These are phyloP conservation scores for Notarius quadriscutis DNA, from an alignment of 2,113 vertebrate genomes.

Conservation along the genomic window DNA sequence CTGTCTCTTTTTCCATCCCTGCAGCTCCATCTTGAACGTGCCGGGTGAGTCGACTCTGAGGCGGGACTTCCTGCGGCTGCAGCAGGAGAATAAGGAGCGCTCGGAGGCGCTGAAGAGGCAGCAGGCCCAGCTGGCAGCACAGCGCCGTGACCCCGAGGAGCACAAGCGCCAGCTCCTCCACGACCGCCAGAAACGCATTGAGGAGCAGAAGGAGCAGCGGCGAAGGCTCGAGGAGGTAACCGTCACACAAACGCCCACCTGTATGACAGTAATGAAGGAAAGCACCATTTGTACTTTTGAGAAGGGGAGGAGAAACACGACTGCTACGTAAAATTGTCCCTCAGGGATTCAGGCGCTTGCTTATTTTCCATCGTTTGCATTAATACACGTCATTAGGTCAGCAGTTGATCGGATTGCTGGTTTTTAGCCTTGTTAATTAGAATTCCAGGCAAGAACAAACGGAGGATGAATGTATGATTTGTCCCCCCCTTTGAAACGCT, in stretches of 20 bases:
- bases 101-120: slow-evolving; percentile 83
- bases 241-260: neutral
- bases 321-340: too few species aligned
- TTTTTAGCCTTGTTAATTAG: too few species aligned
- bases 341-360: neutral
- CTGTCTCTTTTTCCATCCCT: neutral
- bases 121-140: slow-evolving; percentile 82
- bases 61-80: slow-evolving; percentile 87
- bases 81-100: slow-evolving; percentile 91
- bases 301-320: neutral
- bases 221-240: slow-evolving; percentile 85
- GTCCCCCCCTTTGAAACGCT: neutral
- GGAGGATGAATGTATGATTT: neutral
- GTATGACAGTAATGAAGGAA: neutral
- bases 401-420: neutral
- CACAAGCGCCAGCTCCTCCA: slow-evolving; percentile 89
- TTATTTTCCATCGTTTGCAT: neutral
- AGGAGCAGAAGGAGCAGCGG: slow-evolving; percentile 90
- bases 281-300: neutral
- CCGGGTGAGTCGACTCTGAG: slow-evolving; percentile 88
- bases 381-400: too few species aligned
- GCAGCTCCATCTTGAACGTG: slow-evolving; percentile 89
- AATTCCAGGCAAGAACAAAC: neutral
- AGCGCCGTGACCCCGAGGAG: slow-evolving; percentile 85
- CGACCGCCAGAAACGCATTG: slow-evolving; percentile 87